Evolutionary conservation across 2,113 vertebrate genomes (phyloP).

Genomic region (Poecile atricapillus): DNA sequence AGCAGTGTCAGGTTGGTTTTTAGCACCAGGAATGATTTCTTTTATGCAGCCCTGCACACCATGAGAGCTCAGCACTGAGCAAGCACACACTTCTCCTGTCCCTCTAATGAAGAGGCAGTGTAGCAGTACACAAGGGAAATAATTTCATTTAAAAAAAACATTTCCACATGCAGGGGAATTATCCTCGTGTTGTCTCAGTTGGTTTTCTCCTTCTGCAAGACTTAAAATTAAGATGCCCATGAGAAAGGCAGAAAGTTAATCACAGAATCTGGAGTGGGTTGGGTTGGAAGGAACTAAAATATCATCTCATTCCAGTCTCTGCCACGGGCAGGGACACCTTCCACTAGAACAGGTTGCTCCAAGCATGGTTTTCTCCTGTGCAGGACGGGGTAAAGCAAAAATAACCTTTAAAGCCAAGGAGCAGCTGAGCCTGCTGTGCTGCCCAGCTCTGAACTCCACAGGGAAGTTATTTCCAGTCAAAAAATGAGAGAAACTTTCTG

Average conservation of each 20-base stretch:
- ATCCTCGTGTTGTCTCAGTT: background rate
- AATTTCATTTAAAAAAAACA: background rate
- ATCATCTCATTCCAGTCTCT: background rate
- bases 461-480: background rate
- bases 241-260: background rate
- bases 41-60: background rate
- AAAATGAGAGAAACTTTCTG: background rate
- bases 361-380: background rate
- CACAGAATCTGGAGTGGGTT: background rate
- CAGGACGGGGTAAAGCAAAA: background rate
- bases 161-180: background rate
- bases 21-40: background rate
- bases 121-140: background rate
- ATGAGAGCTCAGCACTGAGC: fast-evolving
- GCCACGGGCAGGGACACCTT: background rate
- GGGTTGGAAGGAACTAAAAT: background rate
- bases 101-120: background rate
- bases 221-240: background rate
- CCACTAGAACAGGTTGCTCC: background rate
- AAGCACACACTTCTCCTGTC: background rate
- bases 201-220: background rate
- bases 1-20: background rate
- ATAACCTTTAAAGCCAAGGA: background rate
- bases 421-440: background rate
- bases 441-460: background rate